These are phyloP conservation scores for Acanthopagrus latus DNA, from an alignment of 2,797 vertebrate genomes.

Conservation along the genomic window DNA sequence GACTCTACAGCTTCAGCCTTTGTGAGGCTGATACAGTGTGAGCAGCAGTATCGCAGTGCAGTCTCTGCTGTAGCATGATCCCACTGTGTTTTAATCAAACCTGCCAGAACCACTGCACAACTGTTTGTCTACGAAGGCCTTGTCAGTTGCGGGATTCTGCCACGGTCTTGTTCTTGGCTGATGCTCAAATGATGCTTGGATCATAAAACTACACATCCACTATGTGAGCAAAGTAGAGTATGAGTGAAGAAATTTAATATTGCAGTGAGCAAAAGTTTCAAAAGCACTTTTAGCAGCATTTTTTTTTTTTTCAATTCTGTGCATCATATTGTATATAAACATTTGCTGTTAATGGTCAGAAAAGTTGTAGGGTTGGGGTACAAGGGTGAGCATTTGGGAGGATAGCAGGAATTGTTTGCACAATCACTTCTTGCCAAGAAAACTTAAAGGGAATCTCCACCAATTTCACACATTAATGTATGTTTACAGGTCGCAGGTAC, in stretches of 20 bases:
- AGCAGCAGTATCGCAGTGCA: conserved; percentile 42
- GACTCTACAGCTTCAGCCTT: conserved; percentile 17
- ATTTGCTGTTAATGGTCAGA: not conserved
- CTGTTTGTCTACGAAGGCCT: conserved; percentile 18
- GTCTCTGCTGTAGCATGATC: conserved; percentile 53
- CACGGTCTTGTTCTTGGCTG: conserved; percentile 37
- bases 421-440: no score
- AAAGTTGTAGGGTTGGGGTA: not conserved
- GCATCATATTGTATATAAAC: not conserved
- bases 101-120: not conserved
- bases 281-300: not conserved
- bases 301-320: not conserved
- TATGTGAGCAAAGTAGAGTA: conserved; percentile 10
- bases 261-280: not conserved
- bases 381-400: no score
- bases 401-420: no score
- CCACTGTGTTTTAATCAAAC: conserved; percentile 55
- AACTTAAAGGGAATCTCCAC: no score
- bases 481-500: no score
- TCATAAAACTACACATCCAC: conserved; percentile 23
- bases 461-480: no score
- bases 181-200: conserved; percentile 11
- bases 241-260: not conserved
- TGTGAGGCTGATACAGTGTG: conserved; percentile 49
- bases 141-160: conserved; percentile 30